Evolutionary conservation across 2,888 invertebrate genomes (phyloP), one percentile per base, ranked within the genome.

Genomic region (Ligdia adustata): DNA sequence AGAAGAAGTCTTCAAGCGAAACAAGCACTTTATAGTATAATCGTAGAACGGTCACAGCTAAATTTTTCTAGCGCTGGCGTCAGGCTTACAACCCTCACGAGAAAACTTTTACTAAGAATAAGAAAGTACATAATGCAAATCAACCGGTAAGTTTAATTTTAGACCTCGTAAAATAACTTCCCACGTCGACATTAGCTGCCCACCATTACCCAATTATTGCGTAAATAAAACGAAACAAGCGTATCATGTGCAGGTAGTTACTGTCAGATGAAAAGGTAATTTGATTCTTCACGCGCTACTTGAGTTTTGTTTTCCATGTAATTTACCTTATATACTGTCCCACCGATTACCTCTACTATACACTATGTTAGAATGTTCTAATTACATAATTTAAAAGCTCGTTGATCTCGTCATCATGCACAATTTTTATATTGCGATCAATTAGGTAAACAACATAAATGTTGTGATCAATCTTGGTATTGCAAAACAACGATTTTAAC

Each of bases 281-380:
- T 65, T 58, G 69, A 79, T 72, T 65, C 70, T 72, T 76, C 66
- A 76, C 68, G 76, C 74, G 48, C 66, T 66, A 67, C 60, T 75
- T 59, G 58, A 68, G 55, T 72, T 75, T 77, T 71, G 69, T 60
- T 50, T 54, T 53, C 7, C 16, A 27, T 3, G 26, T 41, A 41
- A 12, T 18, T 26, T 27, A 31, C 32, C 28, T 29, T 16, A 7
- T 5, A n/a, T 11, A 29, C 11, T 9, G 14, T 15, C n/a, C 2
- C 5, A 29, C 9, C 15, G 13, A 14, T 32, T 37, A 14, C 6
- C 20, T 1, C 1, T 20, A 22, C 9, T 15, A 11, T 15, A 37
- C 26, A 37, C 4, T 2, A 9, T 12, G 18, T 1, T 18, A 7
- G 7, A 4, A 18, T 18, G 7, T 2, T 18, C 1, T n/a, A n/a